Conservation (phyloP, 1,140 invertebrate species). For the Drosophila santomea region DNA sequence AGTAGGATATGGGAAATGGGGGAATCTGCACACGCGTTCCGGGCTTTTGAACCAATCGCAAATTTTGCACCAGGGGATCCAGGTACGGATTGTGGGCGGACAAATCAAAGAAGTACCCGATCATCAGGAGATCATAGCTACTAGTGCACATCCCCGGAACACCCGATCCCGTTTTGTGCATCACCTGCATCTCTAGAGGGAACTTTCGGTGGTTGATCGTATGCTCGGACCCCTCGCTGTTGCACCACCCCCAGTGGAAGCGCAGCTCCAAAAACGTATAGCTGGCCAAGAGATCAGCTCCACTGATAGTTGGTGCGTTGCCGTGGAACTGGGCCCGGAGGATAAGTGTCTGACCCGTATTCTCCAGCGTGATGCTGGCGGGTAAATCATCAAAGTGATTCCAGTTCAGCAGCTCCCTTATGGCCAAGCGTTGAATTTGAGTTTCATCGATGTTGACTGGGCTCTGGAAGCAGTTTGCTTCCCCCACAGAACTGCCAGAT, state of each 20-base stretch:
- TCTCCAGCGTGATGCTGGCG: slow-evolving; percentile 63
- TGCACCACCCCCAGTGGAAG: slow-evolving; percentile 86
- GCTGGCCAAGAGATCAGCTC: slow-evolving; percentile 84
- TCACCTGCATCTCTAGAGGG: slow-evolving; percentile 86
- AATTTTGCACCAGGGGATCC: slow-evolving; percentile 85
- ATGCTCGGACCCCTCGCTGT: slow-evolving; percentile 87
- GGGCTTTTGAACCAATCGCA: slow-evolving; percentile 83
- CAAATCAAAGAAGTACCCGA: slow-evolving; percentile 76
- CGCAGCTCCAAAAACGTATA: slow-evolving; percentile 86
- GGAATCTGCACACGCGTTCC: slow-evolving; percentile 82
- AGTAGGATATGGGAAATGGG: slow-evolving; percentile 86
- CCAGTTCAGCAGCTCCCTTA: slow-evolving; percentile 77
- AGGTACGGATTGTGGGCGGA: slow-evolving; percentile 86
- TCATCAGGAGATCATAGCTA: slow-evolving; percentile 76
- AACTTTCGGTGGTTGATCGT: slow-evolving; percentile 86
- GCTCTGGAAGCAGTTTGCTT: slow-evolving; percentile 62
- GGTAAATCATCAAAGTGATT: slow-evolving; percentile 81
- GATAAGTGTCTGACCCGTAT: slow-evolving; percentile 76
- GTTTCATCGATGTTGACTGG: slow-evolving; percentile 85
- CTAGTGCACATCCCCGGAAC: slow-evolving; percentile 51
- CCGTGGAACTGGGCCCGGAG: slow-evolving; percentile 78
- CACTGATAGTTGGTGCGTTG: slow-evolving; percentile 84
- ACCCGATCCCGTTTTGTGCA: slow-evolving; percentile 67
- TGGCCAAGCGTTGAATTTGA: slow-evolving; percentile 57
- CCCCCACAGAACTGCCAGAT: slow-evolving; percentile 17